Evolutionary conservation across 2,888 invertebrate genomes (phyloP).

Genomic region (Eupithecia dodoneata): DNA sequence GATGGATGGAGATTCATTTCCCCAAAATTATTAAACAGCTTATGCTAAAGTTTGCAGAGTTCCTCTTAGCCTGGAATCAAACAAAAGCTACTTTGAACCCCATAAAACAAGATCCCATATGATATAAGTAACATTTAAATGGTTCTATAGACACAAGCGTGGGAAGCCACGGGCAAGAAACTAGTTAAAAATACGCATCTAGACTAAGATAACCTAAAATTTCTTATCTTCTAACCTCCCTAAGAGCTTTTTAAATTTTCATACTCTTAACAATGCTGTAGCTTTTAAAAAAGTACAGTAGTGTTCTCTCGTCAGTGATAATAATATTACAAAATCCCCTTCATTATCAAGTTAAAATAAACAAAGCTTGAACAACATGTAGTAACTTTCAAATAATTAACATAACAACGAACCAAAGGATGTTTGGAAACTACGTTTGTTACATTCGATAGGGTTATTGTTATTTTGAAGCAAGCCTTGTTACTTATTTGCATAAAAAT

Average conservation of each 20-base stretch:
- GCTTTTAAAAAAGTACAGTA: background rate
- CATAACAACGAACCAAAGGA: conserved; percentile 63
- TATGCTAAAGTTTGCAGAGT: too few species aligned
- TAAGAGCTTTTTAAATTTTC: background rate
- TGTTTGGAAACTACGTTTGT: conserved; percentile 65
- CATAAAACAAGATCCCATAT: too few species aligned
- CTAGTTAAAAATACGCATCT: too few species aligned
- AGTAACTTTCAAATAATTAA: conserved; percentile 71
- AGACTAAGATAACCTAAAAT: background rate
- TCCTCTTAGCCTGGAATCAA: too few species aligned
- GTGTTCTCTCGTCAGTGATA: background rate
- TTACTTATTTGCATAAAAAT: conserved; percentile 66
- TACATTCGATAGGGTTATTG: conserved; percentile 63
- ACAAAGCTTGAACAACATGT: background rate
- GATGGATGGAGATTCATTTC: too few species aligned
- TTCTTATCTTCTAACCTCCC: background rate
- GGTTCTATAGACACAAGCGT: too few species aligned
- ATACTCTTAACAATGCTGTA: background rate
- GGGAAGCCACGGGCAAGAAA: too few species aligned
- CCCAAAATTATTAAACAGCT: too few species aligned
- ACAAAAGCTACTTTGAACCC: too few species aligned
- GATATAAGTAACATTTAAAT: too few species aligned
- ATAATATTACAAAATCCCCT: background rate
- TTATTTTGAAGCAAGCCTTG: conserved; percentile 30
- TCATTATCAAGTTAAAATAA: background rate